These are phyloP conservation scores for Ahaetulla prasina DNA, from an alignment of 2,113 vertebrate species.

Conservation along the genomic window DNA sequence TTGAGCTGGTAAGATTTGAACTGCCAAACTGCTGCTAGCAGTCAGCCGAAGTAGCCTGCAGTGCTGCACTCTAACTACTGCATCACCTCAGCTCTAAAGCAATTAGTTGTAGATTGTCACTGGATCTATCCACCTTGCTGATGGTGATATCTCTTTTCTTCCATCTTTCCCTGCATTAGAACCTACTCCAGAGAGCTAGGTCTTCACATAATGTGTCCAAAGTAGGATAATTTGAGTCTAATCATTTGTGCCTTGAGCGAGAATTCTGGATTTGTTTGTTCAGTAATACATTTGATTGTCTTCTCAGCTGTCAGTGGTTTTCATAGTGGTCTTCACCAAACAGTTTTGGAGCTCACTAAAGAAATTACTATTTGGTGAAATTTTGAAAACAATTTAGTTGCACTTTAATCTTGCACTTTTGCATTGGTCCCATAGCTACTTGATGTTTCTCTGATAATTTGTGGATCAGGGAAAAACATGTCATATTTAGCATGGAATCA, in stretches of 20 bases:
- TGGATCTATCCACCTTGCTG: background rate
- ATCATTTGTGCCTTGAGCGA: background rate
- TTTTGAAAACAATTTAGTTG: background rate
- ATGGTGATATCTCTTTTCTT: background rate
- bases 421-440: background rate
- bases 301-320: background rate
- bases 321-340: background rate
- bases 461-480: background rate
- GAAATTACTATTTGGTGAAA: background rate
- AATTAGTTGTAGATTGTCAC: no score
- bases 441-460: background rate
- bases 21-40: no score
- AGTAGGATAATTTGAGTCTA: background rate
- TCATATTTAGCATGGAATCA: background rate
- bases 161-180: background rate
- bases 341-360: background rate
- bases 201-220: background rate
- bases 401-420: background rate
- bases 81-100: background rate
- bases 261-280: background rate
- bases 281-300: background rate
- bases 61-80: no score
- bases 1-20: no score
- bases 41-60: no score
- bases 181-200: background rate